Evolutionary conservation across 1,140 invertebrate species (phyloP).

Genomic region (Leptestheria dahalacensis): DNA sequence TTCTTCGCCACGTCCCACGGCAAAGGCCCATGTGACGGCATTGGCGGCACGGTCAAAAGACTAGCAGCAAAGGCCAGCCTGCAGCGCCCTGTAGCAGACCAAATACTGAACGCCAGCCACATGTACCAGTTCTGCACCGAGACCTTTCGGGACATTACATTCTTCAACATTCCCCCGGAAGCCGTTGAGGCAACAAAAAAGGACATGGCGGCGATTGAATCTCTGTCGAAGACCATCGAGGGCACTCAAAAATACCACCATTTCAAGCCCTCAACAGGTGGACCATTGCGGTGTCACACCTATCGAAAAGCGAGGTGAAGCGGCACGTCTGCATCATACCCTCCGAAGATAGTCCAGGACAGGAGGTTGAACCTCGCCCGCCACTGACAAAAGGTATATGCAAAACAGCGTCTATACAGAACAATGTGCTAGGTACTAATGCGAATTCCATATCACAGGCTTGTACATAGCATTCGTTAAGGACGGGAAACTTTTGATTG

Average conservation of each 20-base stretch:
- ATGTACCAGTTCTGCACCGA: not conserved
- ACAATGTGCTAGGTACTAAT: no score
- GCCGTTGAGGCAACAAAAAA: not conserved
- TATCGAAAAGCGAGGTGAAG: not conserved
- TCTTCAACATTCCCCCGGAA: not conserved
- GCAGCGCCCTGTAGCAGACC: not conserved
- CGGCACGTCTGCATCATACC: not conserved
- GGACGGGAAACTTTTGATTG: no score
- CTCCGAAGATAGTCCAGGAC: no score
- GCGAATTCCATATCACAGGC: no score
- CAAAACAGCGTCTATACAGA: no score
- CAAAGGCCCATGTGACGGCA: not conserved
- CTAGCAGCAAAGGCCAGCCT: not conserved
- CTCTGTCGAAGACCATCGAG: not conserved
- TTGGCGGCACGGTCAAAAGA: not conserved
- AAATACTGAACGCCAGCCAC: not conserved
- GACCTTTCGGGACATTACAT: not conserved
- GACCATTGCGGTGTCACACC: not conserved
- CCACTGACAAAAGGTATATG: no score
- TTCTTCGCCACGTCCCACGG: not conserved
- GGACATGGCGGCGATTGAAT: not conserved
- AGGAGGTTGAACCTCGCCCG: no score
- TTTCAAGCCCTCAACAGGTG: not conserved
- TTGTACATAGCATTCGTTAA: no score
- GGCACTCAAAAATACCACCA: not conserved